These are phyloP conservation scores for Biston stratarius DNA, from an alignment of 2,888 invertebrate genomes.

Conservation along the genomic window DNA sequence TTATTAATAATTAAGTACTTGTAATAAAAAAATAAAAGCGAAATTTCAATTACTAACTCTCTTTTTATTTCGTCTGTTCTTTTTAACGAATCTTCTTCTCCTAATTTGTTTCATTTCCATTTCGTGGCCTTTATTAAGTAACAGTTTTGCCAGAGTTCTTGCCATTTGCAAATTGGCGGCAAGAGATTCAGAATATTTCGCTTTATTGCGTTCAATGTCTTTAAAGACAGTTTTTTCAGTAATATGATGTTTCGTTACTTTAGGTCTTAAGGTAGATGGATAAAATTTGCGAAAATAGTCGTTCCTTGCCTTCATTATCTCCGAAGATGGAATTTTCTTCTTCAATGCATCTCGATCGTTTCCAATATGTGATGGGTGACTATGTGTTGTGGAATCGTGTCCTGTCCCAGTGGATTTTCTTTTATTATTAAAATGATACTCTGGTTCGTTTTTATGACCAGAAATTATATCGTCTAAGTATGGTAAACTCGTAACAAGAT, in stretches of 20 bases:
- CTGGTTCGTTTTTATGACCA: constrained; percentile 29
- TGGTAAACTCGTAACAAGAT: constrained; percentile 68
- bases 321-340: constrained; percentile 52
- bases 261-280: constrained; percentile 51
- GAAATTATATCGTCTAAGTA: constrained; percentile 53
- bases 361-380: constrained; percentile 51
- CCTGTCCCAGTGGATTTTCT: constrained; percentile 9
- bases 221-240: not conserved
- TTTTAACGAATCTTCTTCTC: constrained; percentile 25
- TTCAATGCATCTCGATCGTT: constrained; percentile 51
- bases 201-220: constrained; percentile 25
- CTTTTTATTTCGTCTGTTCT: constrained; percentile 25
- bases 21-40: constrained; percentile 11
- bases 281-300: constrained; percentile 69
- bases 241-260: not conserved
- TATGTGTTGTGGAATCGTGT: constrained; percentile 1
- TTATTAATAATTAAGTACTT: not conserved
- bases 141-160: constrained; percentile 60
- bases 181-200: constrained; percentile 31
- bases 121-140: constrained; percentile 52
- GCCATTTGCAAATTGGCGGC: constrained; percentile 60
- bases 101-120: constrained; percentile 26
- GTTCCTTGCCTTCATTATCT: constrained; percentile 68
- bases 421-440: constrained; percentile 34
- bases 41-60: constrained; percentile 17